These are phyloP conservation scores for Drosophila borborema DNA, from an alignment of 2,888 invertebrate species.

Conservation along the genomic window DNA sequence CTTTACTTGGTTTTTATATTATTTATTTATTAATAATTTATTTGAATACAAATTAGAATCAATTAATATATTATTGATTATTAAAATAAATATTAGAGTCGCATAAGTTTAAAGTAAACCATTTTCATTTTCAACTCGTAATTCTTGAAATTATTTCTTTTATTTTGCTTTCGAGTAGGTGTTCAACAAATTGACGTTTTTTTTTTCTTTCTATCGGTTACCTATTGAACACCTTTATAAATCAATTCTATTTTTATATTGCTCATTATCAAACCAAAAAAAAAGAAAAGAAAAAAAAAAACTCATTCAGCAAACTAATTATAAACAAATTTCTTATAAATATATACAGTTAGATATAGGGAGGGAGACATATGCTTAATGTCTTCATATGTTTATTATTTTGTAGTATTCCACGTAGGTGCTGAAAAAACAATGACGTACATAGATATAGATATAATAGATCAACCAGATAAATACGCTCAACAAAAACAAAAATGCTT, in stretches of 20 bases:
- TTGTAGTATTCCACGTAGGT: constrained; percentile 35
- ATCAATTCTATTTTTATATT: constrained; percentile 61
- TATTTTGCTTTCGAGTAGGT: not conserved
- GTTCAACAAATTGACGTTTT: not conserved
- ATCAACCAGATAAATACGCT: constrained; percentile 44
- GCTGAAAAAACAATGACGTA: constrained; percentile 68
- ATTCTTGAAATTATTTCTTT: not conserved
- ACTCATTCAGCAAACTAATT: constrained; percentile 59
- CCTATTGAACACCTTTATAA: constrained; percentile 34
- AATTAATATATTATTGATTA: too few relatives aligned
- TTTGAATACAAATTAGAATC: too few relatives aligned
- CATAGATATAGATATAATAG: constrained; percentile 11
- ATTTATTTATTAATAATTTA: too few relatives aligned
- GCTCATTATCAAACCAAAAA: constrained; percentile 38
- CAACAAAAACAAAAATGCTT: constrained; percentile 8
- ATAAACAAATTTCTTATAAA: constrained; percentile 55
- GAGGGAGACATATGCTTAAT: constrained; percentile 42
- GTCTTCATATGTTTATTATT: constrained; percentile 65
- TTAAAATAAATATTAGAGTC: not conserved
- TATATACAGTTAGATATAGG: not conserved
- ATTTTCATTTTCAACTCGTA: not conserved
- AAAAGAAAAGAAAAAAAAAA: constrained; percentile 4
- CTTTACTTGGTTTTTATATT: too few relatives aligned
- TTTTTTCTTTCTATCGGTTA: not conserved
- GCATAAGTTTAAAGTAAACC: not conserved